Percentiles rank a stretch among this genome's conserved stretches.
Evolutionary conservation across 2,888 invertebrate species (phyloP).

Genomic region (Drosophila monieri): DNA sequence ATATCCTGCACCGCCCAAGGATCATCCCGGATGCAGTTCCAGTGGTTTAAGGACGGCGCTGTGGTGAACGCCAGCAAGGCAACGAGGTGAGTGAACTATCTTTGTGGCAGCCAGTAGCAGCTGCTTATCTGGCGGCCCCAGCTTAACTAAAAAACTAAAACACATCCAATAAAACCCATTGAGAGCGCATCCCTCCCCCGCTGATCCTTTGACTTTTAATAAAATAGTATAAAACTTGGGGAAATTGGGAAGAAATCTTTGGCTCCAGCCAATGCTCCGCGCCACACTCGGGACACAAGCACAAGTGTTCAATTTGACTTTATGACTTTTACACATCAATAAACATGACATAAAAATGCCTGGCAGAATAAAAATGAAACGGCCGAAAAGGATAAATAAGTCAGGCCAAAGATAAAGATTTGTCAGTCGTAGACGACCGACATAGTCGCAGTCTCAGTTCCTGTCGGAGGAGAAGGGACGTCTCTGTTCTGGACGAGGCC

Average conservation of each 20-base stretch:
- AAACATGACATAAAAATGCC: constrained; percentile 76
- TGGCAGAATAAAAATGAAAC: constrained; percentile 69
- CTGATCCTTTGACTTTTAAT: constrained; percentile 29
- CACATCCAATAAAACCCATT: constrained; percentile 12
- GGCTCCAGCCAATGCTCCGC: constrained; percentile 9
- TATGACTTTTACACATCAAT: constrained; percentile 80
- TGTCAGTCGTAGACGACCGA: constrained; percentile 45
- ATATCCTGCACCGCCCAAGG: constrained; percentile 91
- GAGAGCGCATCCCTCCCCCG: neutral
- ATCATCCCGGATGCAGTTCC: constrained; percentile 89
- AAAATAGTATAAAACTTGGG: constrained; percentile 42
- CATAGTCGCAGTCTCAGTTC: constrained; percentile 1
- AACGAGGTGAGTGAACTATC: constrained; percentile 86
- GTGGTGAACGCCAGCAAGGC: constrained; percentile 90
- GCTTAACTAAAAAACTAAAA: neutral
- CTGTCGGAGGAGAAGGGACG: neutral
- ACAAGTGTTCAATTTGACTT: constrained; percentile 75
- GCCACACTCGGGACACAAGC: constrained; percentile 29
- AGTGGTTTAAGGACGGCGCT: constrained; percentile 92
- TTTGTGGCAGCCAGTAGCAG: constrained; percentile 5
- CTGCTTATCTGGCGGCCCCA: constrained; percentile 21
- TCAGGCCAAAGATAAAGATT: constrained; percentile 74
- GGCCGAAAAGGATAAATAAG: constrained; percentile 74
- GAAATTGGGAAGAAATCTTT: constrained; percentile 10
- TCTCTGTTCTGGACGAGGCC: constrained; percentile 6